Percentiles rank a stretch among this genome's conserved stretches.
Evolutionary conservation across 2,113 vertebrate species (phyloP).

Genomic region (Marcusenius ussheri): DNA sequence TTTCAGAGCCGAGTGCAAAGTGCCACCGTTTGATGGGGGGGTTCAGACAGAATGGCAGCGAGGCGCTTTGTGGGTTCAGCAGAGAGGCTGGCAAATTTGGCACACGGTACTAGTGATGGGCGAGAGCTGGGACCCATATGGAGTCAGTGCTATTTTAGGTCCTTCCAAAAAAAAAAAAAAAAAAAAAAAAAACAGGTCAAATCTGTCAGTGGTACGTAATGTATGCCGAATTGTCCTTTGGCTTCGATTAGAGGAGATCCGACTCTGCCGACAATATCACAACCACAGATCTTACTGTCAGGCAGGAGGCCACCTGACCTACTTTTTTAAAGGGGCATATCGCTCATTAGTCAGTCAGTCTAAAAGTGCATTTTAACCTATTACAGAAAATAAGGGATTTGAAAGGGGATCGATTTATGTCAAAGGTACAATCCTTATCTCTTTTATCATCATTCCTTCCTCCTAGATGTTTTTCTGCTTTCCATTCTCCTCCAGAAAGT

Average conservation of each 20-base stretch:
- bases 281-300: neutral
- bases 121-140: neutral
- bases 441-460: neutral
- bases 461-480: neutral
- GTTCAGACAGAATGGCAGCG: neutral
- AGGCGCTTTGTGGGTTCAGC: neutral
- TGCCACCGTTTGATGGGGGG: neutral
- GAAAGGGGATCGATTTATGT: neutral
- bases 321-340: neutral
- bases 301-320: slow-evolving; percentile 6
- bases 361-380: slow-evolving; percentile 7
- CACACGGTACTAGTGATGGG: neutral
- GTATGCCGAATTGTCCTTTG: slow-evolving; percentile 24
- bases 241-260: slow-evolving; percentile 20
- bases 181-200: neutral
- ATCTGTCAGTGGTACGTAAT: slow-evolving; percentile 22
- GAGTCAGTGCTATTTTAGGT: slow-evolving; percentile 11
- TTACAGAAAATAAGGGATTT: slow-evolving; percentile 3
- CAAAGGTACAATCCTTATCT: neutral
- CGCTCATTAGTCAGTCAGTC: neutral
- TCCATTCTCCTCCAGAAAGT: neutral
- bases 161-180: neutral
- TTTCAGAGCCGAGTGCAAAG: neutral
- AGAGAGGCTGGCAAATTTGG: neutral
- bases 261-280: neutral